Evolutionary conservation across 2,888 invertebrate species (phyloP), one percentile per base, ranked within the genome.

Genomic region (Sicus ferrugineus): DNA sequence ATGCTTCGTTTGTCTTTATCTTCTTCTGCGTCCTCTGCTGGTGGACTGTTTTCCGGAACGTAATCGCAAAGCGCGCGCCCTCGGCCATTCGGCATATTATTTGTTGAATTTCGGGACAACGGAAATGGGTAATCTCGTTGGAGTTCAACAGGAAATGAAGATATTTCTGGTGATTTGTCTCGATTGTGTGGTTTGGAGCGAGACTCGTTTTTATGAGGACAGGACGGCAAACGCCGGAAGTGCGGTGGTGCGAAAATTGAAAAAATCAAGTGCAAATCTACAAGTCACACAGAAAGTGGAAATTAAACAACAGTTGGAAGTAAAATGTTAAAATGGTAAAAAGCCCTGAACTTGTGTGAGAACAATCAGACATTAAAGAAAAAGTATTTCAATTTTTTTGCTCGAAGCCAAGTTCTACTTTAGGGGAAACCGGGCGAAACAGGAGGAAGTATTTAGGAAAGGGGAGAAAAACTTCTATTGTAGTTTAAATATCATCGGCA

Each of bases 101-200:
- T 62, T 62, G 62, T 23, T 62, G 54, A 38, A 52, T 68, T 61
- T 62, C 34, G 62, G 54, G 50, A 34, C 38, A 48, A 67, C 67
- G 67, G 67, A 67, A 67, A 67, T 67, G 59, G 46, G 58, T 67
- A 61, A 68, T 68, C 52, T 68, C 68, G 48, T 54, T 58, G 56
- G 64, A 58, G 58, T 63, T 69, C 42, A 59, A 64, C 56, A 34
- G 69, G 69, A 69, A 69, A 69, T 69, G 58, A 56, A 58, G 46
- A 64, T 56, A 69, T 69, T 69, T 69, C 56, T 48, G 46, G 69
- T 48, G 58, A 69, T 69, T 69, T 69, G 69, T 69, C 58, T 38
- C 48, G 69, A 34, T 68, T 62, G 23, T 66, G 56, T 56, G 65
- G 65, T 42, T 42, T 66, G n/a, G 54, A 54, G 26, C 31, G 21